Conservation (phyloP, 2,797 vertebrate genomes). For the Eutrigla gurnardus region DNA sequence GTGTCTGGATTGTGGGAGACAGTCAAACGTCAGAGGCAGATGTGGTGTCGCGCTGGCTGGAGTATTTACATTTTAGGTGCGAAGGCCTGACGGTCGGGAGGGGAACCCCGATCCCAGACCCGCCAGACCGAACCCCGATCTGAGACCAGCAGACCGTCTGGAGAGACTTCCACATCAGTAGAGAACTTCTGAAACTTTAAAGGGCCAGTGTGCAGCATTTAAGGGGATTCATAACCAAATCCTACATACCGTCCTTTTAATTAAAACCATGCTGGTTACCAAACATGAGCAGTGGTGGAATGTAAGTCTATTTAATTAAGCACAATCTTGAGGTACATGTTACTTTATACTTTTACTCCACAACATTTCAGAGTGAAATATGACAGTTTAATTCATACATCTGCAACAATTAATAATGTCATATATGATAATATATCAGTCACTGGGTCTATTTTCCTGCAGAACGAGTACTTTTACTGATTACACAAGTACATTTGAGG, state of each 20-base stretch:
- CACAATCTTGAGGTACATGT: too few relatives aligned
- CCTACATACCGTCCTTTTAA: too few relatives aligned
- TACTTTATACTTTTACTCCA: too few relatives aligned
- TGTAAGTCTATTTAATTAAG: too few relatives aligned
- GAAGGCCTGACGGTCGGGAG: constrained; percentile 15
- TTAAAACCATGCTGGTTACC: neutral
- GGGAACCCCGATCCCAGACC: neutral
- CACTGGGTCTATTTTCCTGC: neutral
- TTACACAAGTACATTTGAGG: neutral
- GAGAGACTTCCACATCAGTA: neutral
- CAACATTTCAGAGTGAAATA: neutral
- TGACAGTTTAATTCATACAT: neutral
- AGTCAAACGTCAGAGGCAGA: constrained; percentile 54
- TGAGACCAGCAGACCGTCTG: neutral
- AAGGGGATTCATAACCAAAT: neutral
- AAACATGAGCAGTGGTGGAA: too few relatives aligned
- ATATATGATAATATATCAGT: neutral
- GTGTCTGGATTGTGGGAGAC: constrained; percentile 63
- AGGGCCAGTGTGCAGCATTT: neutral
- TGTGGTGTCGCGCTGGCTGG: constrained; percentile 46
- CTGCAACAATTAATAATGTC: neutral
- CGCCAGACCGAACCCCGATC: neutral
- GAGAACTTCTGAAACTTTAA: neutral
- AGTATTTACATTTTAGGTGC: constrained; percentile 47
- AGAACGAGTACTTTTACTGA: neutral